phyloP scores from a whole-genome alignment of 2,888 invertebrate species.

The Sceliomorpha sp. region DNA sequence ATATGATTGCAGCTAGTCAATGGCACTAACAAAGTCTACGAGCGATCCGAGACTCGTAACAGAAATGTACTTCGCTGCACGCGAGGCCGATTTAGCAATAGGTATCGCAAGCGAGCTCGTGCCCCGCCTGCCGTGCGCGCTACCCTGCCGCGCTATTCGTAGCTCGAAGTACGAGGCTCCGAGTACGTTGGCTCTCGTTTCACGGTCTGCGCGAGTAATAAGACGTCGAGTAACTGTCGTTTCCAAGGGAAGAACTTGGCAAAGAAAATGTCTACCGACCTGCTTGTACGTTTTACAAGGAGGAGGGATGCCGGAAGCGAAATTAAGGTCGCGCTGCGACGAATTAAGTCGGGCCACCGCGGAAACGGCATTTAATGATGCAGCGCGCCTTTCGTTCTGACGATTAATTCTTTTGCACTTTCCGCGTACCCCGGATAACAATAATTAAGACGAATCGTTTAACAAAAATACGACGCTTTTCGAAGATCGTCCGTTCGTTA shows the following conservation, averaged over 20 bases:
- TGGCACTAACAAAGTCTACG: conserved; percentile 7
- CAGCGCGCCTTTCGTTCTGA: conserved; percentile 14
- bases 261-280: conserved; percentile 39
- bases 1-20: conserved; percentile 8
- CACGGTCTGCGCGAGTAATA: conserved; percentile 43
- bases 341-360: conserved; percentile 22
- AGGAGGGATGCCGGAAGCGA: conserved; percentile 4
- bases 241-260: conserved; percentile 35
- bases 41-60: conserved; percentile 3
- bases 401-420: no score
- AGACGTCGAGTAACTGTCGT: conserved; percentile 45
- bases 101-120: no score
- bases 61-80: conserved; percentile 14
- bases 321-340: conserved; percentile 17
- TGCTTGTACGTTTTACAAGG: conserved; percentile 23
- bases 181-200: conserved; percentile 46
- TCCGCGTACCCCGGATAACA: no score
- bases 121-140: no score
- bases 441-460: no score
- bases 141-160: conserved; percentile 23
- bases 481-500: no score
- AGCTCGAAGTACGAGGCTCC: conserved; percentile 29
- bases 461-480: no score
- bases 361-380: conserved; percentile 18
- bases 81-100: conserved; percentile 16